Evolutionary conservation across 1,140 invertebrate species (phyloP).

Genomic region (Drosophila truncata): DNA sequence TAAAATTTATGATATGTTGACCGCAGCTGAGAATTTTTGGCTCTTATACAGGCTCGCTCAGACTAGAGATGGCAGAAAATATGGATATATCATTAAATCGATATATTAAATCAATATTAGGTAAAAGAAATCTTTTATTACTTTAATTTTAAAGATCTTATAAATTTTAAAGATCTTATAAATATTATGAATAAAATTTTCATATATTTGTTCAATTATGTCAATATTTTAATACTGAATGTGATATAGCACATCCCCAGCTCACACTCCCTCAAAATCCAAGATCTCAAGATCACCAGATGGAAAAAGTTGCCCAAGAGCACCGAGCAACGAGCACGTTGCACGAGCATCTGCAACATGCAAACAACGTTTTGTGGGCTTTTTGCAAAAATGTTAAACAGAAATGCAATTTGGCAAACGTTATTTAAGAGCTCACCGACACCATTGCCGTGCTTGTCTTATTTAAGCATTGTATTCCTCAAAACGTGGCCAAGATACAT

Average conservation of each 20-base stretch:
- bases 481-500: constrained; percentile 35
- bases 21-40: not conserved
- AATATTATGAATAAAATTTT: no score
- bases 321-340: not conserved
- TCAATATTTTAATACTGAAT: no score
- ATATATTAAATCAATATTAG: no score
- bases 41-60: not conserved
- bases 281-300: not conserved
- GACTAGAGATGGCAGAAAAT: not conserved
- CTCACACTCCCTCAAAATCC: not conserved
- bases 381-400: constrained; percentile 44
- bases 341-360: constrained; percentile 10
- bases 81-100: no score
- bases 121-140: no score
- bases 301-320: constrained; percentile 23
- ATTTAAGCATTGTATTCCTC: constrained; percentile 23
- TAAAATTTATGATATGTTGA: not conserved
- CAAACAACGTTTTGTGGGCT: constrained; percentile 11
- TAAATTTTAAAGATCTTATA: no score
- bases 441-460: constrained; percentile 27
- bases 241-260: not conserved
- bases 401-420: constrained; percentile 48
- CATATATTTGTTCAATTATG: no score
- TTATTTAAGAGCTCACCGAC: constrained; percentile 44
- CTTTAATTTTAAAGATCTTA: no score